Base-by-base conservation (phyloP, 2,113 vertebrate genomes). In the Anseranas semipalmata region DNA sequence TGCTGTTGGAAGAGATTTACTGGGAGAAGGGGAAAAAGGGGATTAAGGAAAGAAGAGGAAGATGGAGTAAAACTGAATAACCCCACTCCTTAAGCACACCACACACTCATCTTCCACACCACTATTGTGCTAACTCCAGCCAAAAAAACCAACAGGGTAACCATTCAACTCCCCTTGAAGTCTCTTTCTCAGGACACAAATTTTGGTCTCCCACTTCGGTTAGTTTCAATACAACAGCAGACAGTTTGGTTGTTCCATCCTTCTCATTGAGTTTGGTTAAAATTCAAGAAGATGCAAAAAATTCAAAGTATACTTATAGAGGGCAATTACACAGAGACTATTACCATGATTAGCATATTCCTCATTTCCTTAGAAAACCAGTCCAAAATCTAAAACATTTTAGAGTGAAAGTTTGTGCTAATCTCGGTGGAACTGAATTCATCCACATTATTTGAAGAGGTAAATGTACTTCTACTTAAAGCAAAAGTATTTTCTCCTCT, bases 11-110 rank as follows among this genome's bases (percentile, higher is more conserved):
- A 63, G 33, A 92, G n/a, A 81, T 59, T 71, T 89, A 45, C 12
- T 74, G 72, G 75, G 33, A 85, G 13, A 35, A 92, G 16, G 8
- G 7, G 10, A 89, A 6, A 74, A 92, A 55, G 15, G 66, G 25
- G 52, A 95, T 81, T 93, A 95, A 58, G 41, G 79, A 93, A 71
- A 89, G 43, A 89, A 78, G 82, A 89, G 46, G 41, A 92, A 91
- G 84, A 91, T 16, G 24, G 10, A 94, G 45, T 45, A 94, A 65
- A 65, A 80, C 12, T 53, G 60, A 94, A 65, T 33, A 89, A 89
- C 7, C 41, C 30, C 27, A 19, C 27, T 60, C 68, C 53, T 75
- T 89, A 24, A 89, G 10, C 45, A 68, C 15, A 75, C 8, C 39
- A 73, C 8, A 17, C 33, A 46, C 13, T 24, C 41, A 56, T 73